Evolutionary conservation across 2,888 invertebrate genomes (phyloP).

Genomic region (Rhingia rostrata): DNA sequence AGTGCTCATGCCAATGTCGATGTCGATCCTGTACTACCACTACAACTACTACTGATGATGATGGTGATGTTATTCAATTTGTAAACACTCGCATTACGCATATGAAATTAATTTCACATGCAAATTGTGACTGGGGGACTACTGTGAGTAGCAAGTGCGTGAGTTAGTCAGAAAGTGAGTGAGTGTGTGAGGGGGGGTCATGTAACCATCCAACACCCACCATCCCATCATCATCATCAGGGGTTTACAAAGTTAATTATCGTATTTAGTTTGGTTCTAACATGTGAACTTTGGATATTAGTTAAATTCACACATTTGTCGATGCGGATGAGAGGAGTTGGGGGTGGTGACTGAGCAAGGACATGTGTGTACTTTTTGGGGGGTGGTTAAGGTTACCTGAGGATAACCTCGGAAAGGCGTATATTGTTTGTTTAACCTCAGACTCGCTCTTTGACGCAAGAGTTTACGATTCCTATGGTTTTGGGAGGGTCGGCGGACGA

Average conservation of each 20-base stretch:
- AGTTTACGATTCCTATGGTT: slow-evolving; percentile 34
- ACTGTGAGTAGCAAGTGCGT: neutral
- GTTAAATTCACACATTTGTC: slow-evolving; percentile 73
- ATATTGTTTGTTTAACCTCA: slow-evolving; percentile 43
- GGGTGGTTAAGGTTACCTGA: slow-evolving; percentile 24
- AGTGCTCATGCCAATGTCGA: neutral
- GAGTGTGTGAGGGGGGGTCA: slow-evolving; percentile 8
- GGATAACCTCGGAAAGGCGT: slow-evolving; percentile 7
- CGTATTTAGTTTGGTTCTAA: slow-evolving; percentile 71
- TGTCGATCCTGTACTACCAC: neutral
- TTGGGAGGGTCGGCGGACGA: too few species aligned
- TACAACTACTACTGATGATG: slow-evolving; percentile 38
- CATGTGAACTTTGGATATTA: slow-evolving; percentile 73
- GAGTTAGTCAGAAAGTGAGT: slow-evolving; percentile 22
- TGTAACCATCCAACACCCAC: neutral
- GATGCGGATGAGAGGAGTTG: neutral
- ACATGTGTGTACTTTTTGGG: slow-evolving; percentile 8
- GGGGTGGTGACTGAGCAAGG: neutral
- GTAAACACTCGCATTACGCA: slow-evolving; percentile 73
- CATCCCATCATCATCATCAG: neutral
- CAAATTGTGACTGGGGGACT: slow-evolving; percentile 44
- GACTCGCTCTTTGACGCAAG: slow-evolving; percentile 26
- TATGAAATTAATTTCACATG: slow-evolving; percentile 73
- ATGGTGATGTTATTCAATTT: slow-evolving; percentile 74
- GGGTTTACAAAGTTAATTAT: slow-evolving; percentile 73